phyloP scores from a whole-genome alignment of 2,888 invertebrate species.

The Panorpa germanica region DNA sequence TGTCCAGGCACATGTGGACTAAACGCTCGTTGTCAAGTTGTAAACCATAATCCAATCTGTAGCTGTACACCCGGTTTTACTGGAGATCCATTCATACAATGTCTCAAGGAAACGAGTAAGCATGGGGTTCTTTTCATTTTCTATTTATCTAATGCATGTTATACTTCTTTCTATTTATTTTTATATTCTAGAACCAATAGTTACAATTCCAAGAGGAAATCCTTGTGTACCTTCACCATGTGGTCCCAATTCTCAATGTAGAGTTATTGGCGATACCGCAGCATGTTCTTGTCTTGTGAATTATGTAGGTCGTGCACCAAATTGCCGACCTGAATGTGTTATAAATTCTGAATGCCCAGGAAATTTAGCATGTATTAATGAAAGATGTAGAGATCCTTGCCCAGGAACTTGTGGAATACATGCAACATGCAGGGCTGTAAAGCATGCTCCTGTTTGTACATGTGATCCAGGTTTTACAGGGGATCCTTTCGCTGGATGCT shows the following conservation, averaged over 20 bases:
- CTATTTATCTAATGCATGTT: slow-evolving; percentile 4
- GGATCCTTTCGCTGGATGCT: slow-evolving; percentile 67
- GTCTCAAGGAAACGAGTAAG: slow-evolving; percentile 49
- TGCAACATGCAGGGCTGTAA: slow-evolving; percentile 59
- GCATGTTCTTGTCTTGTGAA: slow-evolving; percentile 64
- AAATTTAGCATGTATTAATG: slow-evolving; percentile 64
- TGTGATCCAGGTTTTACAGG: slow-evolving; percentile 65
- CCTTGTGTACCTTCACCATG: slow-evolving; percentile 72
- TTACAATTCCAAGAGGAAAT: slow-evolving; percentile 38
- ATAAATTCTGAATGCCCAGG: slow-evolving; percentile 71
- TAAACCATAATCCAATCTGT: slow-evolving; percentile 74
- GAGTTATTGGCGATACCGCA: slow-evolving; percentile 51
- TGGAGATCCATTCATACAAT: slow-evolving; percentile 68
- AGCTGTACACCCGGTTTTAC: slow-evolving; percentile 54
- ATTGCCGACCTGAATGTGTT: slow-evolving; percentile 72
- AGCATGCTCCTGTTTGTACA: slow-evolving; percentile 68
- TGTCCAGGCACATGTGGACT: slow-evolving; percentile 69
- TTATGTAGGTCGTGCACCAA: slow-evolving; percentile 67
- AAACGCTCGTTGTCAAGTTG: slow-evolving; percentile 63
- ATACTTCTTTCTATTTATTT: slow-evolving; percentile 1
- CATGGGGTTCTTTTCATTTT: slow-evolving; percentile 11
- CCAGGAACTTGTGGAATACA: slow-evolving; percentile 67
- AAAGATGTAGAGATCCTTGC: slow-evolving; percentile 68
- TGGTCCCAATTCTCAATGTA: slow-evolving; percentile 69
- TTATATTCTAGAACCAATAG: slow-evolving; percentile 5